phyloP scores from a whole-genome alignment of 2,113 vertebrate genomes.

The Talpa occidentalis region DNA sequence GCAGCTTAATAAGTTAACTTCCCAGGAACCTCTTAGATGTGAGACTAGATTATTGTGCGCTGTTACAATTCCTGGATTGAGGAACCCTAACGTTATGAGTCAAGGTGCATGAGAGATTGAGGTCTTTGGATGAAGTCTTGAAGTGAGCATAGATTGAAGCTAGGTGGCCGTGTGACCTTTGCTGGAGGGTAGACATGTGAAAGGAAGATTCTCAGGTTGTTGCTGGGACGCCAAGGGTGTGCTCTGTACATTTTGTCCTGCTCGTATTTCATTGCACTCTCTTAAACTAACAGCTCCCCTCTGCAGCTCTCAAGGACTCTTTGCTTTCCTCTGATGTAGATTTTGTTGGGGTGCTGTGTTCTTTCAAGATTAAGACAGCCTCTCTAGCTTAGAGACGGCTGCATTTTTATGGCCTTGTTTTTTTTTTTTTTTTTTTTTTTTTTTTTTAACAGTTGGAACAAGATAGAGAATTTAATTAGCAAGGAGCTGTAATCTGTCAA shows the following conservation, averaged over 20 bases:
- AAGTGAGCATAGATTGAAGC: not conserved
- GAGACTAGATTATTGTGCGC: not conserved
- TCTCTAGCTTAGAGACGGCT: constrained; percentile 31
- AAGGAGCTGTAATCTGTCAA: constrained; percentile 24
- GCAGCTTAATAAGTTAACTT: not conserved
- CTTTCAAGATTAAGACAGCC: constrained; percentile 60
- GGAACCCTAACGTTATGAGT: not conserved
- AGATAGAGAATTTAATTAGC: constrained; percentile 65
- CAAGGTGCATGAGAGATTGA: not conserved
- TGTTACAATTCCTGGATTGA: not conserved
- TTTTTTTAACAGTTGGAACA: constrained; percentile 45
- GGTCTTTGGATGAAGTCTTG: not conserved
- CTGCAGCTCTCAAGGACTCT: not conserved
- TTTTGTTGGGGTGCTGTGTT: constrained; percentile 52
- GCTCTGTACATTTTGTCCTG: constrained; percentile 13
- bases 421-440: not conserved
- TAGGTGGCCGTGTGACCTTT: not conserved
- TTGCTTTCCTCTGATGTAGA: not conserved
- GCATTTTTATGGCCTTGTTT: constrained; percentile 35
- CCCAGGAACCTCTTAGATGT: not conserved
- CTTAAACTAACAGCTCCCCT: not conserved
- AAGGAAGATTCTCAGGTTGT: not conserved
- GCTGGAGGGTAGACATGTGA: not conserved
- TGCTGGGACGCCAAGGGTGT: not conserved
- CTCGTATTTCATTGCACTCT: not conserved